Evolutionary conservation across 1,140 invertebrate genomes (phyloP).

Genomic region (Rhagoletis pomonella): DNA sequence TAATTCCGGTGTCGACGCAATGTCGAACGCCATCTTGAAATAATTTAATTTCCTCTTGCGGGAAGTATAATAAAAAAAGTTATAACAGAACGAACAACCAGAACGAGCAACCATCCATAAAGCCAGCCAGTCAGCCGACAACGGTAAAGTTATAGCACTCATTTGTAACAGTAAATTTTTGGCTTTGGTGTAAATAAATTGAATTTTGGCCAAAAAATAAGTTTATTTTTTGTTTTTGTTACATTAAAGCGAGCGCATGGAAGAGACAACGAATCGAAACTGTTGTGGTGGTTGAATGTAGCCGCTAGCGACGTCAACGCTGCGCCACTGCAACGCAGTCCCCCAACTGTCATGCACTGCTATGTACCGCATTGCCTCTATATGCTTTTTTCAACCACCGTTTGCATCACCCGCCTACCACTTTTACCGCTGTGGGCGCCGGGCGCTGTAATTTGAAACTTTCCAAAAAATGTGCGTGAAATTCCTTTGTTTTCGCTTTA

Average conservation of each 20-base stretch:
- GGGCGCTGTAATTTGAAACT: constrained; percentile 19
- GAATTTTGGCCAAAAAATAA: constrained; percentile 23
- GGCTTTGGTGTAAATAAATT: constrained; percentile 8
- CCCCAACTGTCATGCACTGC: neutral
- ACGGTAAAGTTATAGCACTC: constrained; percentile 41
- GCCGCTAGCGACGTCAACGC: neutral
- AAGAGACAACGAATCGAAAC: constrained; percentile 36
- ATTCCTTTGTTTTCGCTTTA: constrained; percentile 45
- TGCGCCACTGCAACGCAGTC: neutral
- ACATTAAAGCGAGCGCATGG: constrained; percentile 11
- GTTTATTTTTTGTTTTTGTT: constrained; percentile 10
- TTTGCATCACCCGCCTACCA: neutral
- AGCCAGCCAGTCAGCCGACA: neutral
- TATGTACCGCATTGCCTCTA: neutral
- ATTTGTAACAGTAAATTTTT: constrained; percentile 13
- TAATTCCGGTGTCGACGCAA: constrained; percentile 23
- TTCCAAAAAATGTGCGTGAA: constrained; percentile 41
- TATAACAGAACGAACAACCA: neutral
- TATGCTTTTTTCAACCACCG: neutral
- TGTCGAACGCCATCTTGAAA: constrained; percentile 11
- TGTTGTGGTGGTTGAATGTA: neutral
- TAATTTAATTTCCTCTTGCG: constrained; percentile 34
- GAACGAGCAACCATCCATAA: neutral
- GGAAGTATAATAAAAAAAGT: constrained; percentile 27
- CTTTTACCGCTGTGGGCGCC: neutral